Conservation (phyloP, 2,888 invertebrate genomes). For the Parnassius smintheus region DNA sequence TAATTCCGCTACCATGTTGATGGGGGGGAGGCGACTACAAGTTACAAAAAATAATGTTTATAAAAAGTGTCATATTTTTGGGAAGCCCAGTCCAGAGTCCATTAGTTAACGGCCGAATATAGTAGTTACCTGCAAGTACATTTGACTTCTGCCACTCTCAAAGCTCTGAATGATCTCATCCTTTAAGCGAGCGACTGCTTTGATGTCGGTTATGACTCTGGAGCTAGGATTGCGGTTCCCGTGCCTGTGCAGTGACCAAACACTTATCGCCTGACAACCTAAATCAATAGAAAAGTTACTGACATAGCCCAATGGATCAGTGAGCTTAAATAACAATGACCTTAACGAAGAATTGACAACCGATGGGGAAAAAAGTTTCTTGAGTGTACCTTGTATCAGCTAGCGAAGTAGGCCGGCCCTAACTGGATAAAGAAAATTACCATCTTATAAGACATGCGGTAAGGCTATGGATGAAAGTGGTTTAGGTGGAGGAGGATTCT, state of each 20-base stretch:
- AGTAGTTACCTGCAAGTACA: slow-evolving; percentile 58
- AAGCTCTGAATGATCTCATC: slow-evolving; percentile 84
- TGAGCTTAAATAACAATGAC: slow-evolving; percentile 33
- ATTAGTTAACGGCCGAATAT: background rate
- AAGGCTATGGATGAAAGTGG: too few relatives aligned
- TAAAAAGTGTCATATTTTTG: too few relatives aligned
- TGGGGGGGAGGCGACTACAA: too few relatives aligned
- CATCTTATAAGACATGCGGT: too few relatives aligned
- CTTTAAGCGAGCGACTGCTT: slow-evolving; percentile 73
- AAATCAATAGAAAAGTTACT: slow-evolving; percentile 30
- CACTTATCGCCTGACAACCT: slow-evolving; percentile 86
- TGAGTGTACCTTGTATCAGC: too few relatives aligned
- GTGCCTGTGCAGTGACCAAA: slow-evolving; percentile 87
- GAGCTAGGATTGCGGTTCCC: slow-evolving; percentile 84
- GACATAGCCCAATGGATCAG: too few relatives aligned
- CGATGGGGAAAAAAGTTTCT: slow-evolving; percentile 10
- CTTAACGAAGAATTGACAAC: slow-evolving; percentile 61
- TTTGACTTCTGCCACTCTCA: slow-evolving; percentile 60
- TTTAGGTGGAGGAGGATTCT: too few relatives aligned
- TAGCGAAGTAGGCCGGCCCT: too few relatives aligned
- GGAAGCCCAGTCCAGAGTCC: too few relatives aligned
- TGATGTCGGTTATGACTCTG: slow-evolving; percentile 75
- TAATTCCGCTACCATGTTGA: too few relatives aligned
- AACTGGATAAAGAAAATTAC: too few relatives aligned
- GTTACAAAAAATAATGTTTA: too few relatives aligned